phyloP scores from a whole-genome alignment of 1,140 invertebrate genomes.

The Musca domestica region DNA sequence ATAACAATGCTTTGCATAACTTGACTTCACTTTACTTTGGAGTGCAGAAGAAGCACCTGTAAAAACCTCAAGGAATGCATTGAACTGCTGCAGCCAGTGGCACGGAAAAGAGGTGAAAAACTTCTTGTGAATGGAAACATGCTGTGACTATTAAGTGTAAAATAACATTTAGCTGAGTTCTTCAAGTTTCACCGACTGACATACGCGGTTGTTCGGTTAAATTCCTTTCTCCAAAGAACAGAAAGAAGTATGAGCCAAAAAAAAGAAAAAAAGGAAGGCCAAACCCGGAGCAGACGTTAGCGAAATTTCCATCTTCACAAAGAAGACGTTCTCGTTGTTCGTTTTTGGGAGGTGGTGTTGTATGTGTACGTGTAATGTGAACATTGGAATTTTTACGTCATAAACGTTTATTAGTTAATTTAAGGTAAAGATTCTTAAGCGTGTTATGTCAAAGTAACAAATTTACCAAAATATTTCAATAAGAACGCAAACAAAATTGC shows the following conservation, averaged over 20 bases:
- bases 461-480: too few species aligned
- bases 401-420: constrained; percentile 29
- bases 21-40: neutral
- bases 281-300: neutral
- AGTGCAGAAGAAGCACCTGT: neutral
- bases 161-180: constrained; percentile 23
- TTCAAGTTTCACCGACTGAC: neutral
- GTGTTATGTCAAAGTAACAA: too few species aligned
- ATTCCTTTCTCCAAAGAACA: too few species aligned
- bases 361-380: neutral
- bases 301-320: neutral
- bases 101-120: constrained; percentile 15
- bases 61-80: neutral
- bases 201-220: neutral
- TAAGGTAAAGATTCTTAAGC: constrained; percentile 18
- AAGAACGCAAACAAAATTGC: too few species aligned
- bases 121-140: constrained; percentile 29
- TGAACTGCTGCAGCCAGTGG: constrained; percentile 2
- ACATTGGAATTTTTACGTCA: constrained; percentile 23
- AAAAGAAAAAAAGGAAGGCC: neutral
- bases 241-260: neutral
- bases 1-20: constrained; percentile 21
- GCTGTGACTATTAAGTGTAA: constrained; percentile 29
- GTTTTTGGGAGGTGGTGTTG: too few species aligned
- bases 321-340: neutral